A percentile compares a stretch with the other conserved stretches of the same genome.
Conservation (phyloP, 1,140 invertebrate species). For the Rhagoletis zephyria region DNA sequence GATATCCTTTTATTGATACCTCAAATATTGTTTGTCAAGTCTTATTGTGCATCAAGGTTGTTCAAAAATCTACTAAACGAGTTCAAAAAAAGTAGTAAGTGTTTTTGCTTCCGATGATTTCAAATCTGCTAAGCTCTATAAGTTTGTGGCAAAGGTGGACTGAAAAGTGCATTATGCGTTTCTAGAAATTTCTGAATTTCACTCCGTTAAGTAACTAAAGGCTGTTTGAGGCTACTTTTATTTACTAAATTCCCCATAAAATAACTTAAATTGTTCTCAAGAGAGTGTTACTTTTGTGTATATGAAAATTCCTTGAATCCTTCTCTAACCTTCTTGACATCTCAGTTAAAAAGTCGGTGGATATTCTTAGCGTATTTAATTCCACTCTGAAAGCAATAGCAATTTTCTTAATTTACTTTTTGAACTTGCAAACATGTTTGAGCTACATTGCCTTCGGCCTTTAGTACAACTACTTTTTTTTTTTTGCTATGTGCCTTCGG, state of each 20-base stretch:
- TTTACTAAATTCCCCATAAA: too few relatives aligned
- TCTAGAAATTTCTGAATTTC: neutral
- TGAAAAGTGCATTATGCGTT: neutral
- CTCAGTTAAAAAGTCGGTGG: too few relatives aligned
- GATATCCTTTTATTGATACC: too few relatives aligned
- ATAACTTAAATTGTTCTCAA: too few relatives aligned
- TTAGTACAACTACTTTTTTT: neutral
- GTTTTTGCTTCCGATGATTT: neutral
- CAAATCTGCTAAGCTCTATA: neutral
- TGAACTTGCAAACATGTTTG: neutral
- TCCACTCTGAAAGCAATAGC: neutral
- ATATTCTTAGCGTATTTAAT: too few relatives aligned
- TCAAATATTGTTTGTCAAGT: too few relatives aligned
- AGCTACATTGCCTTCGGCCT: neutral
- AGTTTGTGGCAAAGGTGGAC: neutral
- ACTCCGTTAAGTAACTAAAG: too few relatives aligned
- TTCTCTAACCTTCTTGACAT: neutral
- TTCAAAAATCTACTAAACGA: too few relatives aligned
- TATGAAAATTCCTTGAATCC: neutral
- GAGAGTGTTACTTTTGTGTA: too few relatives aligned
- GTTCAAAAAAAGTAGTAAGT: neutral
- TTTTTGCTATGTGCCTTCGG: neutral
- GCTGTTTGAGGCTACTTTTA: too few relatives aligned
- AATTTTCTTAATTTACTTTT: neutral
- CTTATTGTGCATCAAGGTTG: too few relatives aligned